Base-by-base conservation (phyloP, 1,140 invertebrate species). In the Drosophila biarmipes region DNA sequence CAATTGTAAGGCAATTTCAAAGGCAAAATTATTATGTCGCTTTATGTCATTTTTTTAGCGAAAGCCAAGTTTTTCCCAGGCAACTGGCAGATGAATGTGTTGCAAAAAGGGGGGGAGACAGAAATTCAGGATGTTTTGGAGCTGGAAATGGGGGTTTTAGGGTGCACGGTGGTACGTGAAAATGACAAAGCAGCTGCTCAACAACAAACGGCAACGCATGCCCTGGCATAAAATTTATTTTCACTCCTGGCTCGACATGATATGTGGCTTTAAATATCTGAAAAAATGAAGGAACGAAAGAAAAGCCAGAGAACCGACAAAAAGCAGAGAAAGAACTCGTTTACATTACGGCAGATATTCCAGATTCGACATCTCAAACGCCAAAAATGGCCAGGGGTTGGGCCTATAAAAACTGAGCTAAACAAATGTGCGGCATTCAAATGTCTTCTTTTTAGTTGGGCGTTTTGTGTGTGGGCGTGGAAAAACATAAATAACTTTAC, bases 1-100 rank as follows among this genome's bases (percentile, higher is more conserved):
- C 84, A 87, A 87, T 87, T 87, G 84, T 82, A 87, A 82, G 82
- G 84, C 84, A 87, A 87, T 87, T 87, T 87, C 82, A 87, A 87
- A 87, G 78, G 66, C 84, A 72, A 87, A 87, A 87, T 87, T 87
- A 87, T 87, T 87, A 87, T 87, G 84, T 87, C 82, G 82, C 82
- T 87, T 87, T 87, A 82, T 89, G 84, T 87, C 84, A 87, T 82
- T 79, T 87, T 82, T 43, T 27, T 24, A 48, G 1, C 51, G 24
- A 59, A 59, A 75, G 54, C 55, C 73, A 68, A 76, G 73, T 61
- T 76, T 68, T 52, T 58, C 46, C 37, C 56, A 54, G 63, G 51
- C 57, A 69, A 74, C 59, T 61, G 59, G 59, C 55, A 84, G 80
- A 80, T 80, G 64, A 82, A 84, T 82, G 80, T 67, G 61, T 56